Evolutionary conservation across 2,888 invertebrate genomes (phyloP), one percentile per base, ranked within the genome.

Genomic region (Empis stercorea): DNA sequence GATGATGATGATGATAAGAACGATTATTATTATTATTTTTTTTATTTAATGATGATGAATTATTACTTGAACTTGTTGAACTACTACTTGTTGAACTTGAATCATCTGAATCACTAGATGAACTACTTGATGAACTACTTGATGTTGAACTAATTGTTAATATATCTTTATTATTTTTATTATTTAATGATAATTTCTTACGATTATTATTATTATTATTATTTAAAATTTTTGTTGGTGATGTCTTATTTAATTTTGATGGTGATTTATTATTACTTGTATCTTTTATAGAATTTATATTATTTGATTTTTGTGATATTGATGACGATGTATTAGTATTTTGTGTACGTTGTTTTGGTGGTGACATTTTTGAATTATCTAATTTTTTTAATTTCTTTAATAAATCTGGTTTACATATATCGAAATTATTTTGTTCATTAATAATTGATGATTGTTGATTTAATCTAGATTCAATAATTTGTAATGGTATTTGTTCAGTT

Each of bases 1-100:
- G 56, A 36, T 60, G 60, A 2, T 53, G 49, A 2, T 54, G 55
- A 11, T 53, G 54, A 10, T 56, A n/a, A n/a, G n/a, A n/a, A n/a
- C 14, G 14, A 4, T 15, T 20, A 36, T 9, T 23, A 3, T 59
- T 56, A 36, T 60, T 60, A 2, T 53, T 48, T 2, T 54, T 53
- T 55, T 11, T 27, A 27, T 27, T 20, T 20, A 4, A 20, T 20
- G n/a, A 20, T 20, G 20, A 27, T 27, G 23, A n/a, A n/a, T n/a
- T 4, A 1, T 58, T 61, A 4, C 48, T 43, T 23, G 36, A 45
- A 17, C 53, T 53, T 0, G 52, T 49, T 4, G 46, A 51, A 49
- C 57, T 60, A 30, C 50, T 50, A 7, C 43, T 49, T 0, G 61
- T 59, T 1, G 49, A 48, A 40, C 54, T 53, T 1, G 54, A 45